Evolutionary conservation across 1,140 invertebrate genomes (phyloP).

Genomic region (Gonioctena quinquepunctata): DNA sequence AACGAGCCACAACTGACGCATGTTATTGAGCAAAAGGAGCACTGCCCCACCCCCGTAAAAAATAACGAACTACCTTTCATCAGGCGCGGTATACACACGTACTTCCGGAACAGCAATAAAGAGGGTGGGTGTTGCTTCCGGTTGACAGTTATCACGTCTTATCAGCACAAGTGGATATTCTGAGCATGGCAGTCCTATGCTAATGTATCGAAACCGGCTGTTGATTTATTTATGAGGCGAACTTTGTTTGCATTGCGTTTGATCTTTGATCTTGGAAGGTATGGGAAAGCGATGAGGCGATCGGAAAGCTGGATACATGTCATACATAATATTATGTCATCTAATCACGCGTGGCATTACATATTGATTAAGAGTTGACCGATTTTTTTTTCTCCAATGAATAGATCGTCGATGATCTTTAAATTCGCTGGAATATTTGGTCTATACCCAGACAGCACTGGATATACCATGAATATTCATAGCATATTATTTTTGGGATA

Average conservation of each 20-base stretch:
- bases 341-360: too few relatives aligned
- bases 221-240: conserved; percentile 40
- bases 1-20: conserved; percentile 21
- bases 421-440: too few relatives aligned
- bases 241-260: conserved; percentile 20
- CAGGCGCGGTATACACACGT: conserved; percentile 26
- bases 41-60: conserved; percentile 26
- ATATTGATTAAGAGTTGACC: too few relatives aligned
- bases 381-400: too few relatives aligned
- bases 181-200: conserved; percentile 39
- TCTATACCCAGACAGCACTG: too few relatives aligned
- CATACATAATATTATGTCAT: too few relatives aligned
- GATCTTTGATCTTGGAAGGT: background rate
- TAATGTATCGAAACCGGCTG: conserved; percentile 23
- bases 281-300: background rate
- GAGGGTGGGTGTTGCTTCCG: conserved; percentile 38
- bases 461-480: too few relatives aligned
- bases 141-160: conserved; percentile 39
- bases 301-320: background rate
- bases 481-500: too few relatives aligned
- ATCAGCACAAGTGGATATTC: conserved; percentile 37
- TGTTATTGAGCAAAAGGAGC: conserved; percentile 31
- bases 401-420: too few relatives aligned
- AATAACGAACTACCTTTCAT: conserved; percentile 43
- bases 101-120: conserved; percentile 40